These are phyloP conservation scores for Musca domestica DNA, from an alignment of 1,140 invertebrate species.

Conservation along the genomic window DNA sequence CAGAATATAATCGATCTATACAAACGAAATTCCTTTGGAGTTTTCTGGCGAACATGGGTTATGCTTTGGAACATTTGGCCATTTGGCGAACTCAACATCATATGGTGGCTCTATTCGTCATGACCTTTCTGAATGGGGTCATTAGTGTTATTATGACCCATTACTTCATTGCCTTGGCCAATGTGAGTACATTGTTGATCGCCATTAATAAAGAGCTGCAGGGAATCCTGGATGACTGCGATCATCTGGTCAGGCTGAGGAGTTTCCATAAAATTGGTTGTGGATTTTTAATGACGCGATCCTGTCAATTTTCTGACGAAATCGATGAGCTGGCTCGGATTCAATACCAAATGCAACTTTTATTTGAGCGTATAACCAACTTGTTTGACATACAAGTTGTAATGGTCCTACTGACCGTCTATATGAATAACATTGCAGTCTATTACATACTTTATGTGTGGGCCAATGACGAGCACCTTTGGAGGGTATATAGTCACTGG, in stretches of 20 bases:
- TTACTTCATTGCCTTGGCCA: neutral
- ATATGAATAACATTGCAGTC: neutral
- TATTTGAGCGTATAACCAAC: neutral
- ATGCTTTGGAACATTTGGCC: neutral
- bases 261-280: neutral
- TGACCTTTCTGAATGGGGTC: neutral
- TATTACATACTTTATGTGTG: neutral
- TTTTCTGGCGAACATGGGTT: neutral
- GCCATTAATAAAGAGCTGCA: slow-evolving; percentile 10
- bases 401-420: neutral
- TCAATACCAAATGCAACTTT: neutral
- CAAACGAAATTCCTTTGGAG: neutral
- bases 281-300: neutral
- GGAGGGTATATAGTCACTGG: neutral
- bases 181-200: neutral
- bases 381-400: neutral
- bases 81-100: too few relatives aligned
- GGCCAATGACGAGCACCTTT: neutral
- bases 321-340: neutral
- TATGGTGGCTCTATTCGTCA: too few relatives aligned
- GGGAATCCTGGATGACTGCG: neutral
- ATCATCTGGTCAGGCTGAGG: neutral
- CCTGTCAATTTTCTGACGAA: neutral
- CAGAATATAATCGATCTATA: neutral
- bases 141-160: neutral